Evolutionary conservation across 2,797 vertebrate genomes (phyloP), one percentile per base, ranked within the genome.

Genomic region (Enteromius trimaculatus): DNA sequence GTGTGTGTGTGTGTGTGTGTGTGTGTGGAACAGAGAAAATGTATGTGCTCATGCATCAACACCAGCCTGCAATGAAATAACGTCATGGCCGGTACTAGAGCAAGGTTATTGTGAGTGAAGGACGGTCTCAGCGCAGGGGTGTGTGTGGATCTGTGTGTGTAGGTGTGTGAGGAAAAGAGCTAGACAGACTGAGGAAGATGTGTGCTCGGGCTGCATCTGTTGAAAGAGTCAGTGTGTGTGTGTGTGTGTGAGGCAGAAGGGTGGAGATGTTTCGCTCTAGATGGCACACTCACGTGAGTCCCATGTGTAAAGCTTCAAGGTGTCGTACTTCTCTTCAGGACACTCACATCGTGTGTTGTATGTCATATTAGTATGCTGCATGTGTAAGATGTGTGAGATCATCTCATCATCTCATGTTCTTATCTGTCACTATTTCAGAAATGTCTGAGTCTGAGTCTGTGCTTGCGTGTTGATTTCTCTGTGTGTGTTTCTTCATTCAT

Each of bases 101-200:
- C 81, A 87, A 88, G 87, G 86, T 87, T 88, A 80, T 80, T 37
- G 72, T 66, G 75, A 85, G 42, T 84, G 79, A 86, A 88, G 86
- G 86, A 88, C 76, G 79, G 55, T 72, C 60, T 83, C 53, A 69
- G 66, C 37, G 62, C 55, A 78, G 79, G 53, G 69, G 49, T 79
- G 68, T 77, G 68, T 64, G 65, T 83, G 47, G 64, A 49, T 79
- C 72, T 77, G 62, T 70, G n/a, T 70, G 58, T 23, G 65, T 49
- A 23, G 29, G 44, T 70, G 31, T 29, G 71, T 31, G 58, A 34
- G 55, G 16, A 47, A 64, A 16, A 55, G 58, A 64, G 58, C 37
- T 29, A 77, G 42, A 77, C 76, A 77, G 14, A 64, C 16, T 11
- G 53, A 76, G 71, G 16, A 55, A 53, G 62, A 76, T 81, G 70